A percentile compares a stretch with the other conserved stretches of the same genome.
Conservation (phyloP, 2,113 vertebrate species). For the Protobothrops mucrosquamatus region DNA sequence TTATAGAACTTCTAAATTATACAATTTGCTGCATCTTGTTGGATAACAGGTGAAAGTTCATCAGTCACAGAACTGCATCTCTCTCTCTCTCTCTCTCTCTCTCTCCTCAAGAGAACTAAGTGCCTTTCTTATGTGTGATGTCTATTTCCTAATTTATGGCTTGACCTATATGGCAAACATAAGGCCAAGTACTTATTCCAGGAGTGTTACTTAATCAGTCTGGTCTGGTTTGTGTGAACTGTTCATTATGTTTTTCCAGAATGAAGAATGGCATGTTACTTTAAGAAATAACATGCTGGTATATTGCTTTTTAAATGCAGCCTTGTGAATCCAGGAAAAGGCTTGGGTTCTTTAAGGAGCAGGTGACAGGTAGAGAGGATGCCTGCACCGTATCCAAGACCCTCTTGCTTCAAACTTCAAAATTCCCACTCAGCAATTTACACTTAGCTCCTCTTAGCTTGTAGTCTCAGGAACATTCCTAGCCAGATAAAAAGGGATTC, state of each 20-base stretch:
- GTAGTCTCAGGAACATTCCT: neutral
- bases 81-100: neutral
- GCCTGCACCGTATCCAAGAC: neutral
- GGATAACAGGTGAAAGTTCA: neutral
- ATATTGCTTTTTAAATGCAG: neutral
- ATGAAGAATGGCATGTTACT: neutral
- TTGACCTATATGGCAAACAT: neutral
- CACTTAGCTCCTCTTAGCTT: neutral
- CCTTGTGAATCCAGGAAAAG: neutral
- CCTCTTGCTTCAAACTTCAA: neutral
- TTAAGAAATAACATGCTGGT: neutral
- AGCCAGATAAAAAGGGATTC: neutral
- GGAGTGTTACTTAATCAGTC: neutral
- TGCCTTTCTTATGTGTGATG: neutral
- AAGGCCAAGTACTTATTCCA: neutral
- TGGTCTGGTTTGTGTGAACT: neutral
- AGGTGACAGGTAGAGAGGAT: neutral
- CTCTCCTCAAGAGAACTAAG: neutral
- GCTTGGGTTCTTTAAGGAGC: neutral
- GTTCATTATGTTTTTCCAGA: neutral
- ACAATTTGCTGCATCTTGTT: constrained; percentile 36
- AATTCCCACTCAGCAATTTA: neutral
- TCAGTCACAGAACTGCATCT: constrained; percentile 10
- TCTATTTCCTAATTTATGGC: neutral
- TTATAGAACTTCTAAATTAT: constrained; percentile 9